Evolutionary conservation across 2,113 vertebrate species (phyloP), one percentile per base, ranked within the genome.

Genomic region (Crypturellus undulatus): DNA sequence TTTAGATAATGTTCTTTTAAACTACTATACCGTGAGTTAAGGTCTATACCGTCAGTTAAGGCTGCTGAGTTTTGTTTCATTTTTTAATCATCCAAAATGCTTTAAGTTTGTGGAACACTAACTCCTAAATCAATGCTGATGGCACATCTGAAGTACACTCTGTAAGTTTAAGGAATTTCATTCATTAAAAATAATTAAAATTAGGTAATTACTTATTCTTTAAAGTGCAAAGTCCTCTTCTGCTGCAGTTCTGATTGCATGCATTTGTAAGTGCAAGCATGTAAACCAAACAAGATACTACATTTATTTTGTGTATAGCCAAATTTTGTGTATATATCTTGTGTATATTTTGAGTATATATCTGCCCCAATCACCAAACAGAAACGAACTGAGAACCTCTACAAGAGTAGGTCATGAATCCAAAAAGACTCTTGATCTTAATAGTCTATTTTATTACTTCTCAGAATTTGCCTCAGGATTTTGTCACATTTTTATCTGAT

Each of bases 121-220:
- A 40, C 34, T 67, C 32, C 20, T 94, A 89, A 93, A 95, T 91
- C 68, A 91, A 38, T 40, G 42, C 40, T 79, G n/a, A 49, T 84
- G 18, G 45, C 51, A 91, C 28, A 67, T 47, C 24, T 47, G 70
- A 79, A n/a, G n/a, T 30, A 5, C 20, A 59, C 70, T n/a, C n/a
- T 59, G n/a, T 12, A 59, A 54, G 76, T 85, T 91, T 79, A 93
- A 95, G n/a, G 21, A 15, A 77, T 82, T 93, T 93, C 12, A 78
- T 83, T 79, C n/a, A 36, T 72, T 89, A 83, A 22, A 87, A 95
- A 51, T 59, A 82, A 91, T 38, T 85, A 67, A 87, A 92, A 94
- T 32, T 25, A 75, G 38, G 14, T 75, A 84, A 34, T 86, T 75
- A 49, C 15, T 52, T 56, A n/a, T 68, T 81, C 79, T 93, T 87